Base-by-base conservation (phyloP, 2,113 vertebrate species). In the Macquaria ambigua region DNA sequence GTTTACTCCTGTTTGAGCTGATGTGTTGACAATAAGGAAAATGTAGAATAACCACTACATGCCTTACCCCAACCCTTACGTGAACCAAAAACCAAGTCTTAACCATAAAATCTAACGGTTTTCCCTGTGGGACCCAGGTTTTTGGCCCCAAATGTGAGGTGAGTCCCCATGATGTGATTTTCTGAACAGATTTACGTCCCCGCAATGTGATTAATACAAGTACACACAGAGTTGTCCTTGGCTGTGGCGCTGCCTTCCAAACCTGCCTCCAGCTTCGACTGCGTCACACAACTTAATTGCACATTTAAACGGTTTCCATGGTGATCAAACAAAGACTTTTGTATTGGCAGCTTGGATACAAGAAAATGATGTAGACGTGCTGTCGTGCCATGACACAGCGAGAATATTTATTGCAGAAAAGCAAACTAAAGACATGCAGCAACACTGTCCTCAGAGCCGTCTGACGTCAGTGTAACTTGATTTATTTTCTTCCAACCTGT, bases 381-480 rank as follows among this genome's bases (percentile, higher is more conserved):
- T 43, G 34, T 73, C 58, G 9, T 62, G 63, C 16, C 10, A 1
- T 68, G 52, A 75, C 71, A 56, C 74, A 48, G 77, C 39, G 3
- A 50, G 67, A 56, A 59, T 58, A 78, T 93, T 90, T 81, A 90
- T 48, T 64, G 71, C 37, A 23, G 63, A 55, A 63, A 83, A 93
- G 73, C 37, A 71, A 77, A 85, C 66, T 18, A 15, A 59, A 81
- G 81, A 88, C 90, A 25, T 81, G 93, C 71, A 62, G 69, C 5
- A 46, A 52, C 91, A 62, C 8, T 11, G 77, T 64, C 64, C 79
- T 75, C 5, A 2, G 56, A 63, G 77, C 16, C 5, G n/a, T 0
- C 50, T 77, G 88, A 92, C 67, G 86, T 91, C 88, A 90, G 79
- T 20, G 16, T 56, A 69, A 68, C 23, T 48, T 74, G 86, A 86